These are phyloP conservation scores for Campodea augens DNA, from an alignment of 1,140 invertebrate species.

Conservation along the genomic window DNA sequence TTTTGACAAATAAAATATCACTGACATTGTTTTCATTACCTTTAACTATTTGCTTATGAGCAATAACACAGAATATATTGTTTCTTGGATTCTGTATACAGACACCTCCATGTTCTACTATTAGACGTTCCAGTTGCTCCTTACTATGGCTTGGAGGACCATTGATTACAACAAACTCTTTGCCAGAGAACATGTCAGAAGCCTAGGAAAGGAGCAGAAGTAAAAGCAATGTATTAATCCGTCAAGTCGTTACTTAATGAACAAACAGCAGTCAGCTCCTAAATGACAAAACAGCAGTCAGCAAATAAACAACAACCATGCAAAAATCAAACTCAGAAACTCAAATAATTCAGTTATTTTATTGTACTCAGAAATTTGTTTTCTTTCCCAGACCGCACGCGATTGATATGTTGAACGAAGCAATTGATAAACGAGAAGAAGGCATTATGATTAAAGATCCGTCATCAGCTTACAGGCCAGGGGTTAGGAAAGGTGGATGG, in stretches of 20 bases:
- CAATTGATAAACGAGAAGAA: too few species aligned
- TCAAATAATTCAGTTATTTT: neutral
- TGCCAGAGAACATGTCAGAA: slow-evolving; percentile 37
- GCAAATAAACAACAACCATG: too few species aligned
- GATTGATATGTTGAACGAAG: too few species aligned
- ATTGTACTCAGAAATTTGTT: slow-evolving; percentile 16
- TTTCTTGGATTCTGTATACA: slow-evolving; percentile 44
- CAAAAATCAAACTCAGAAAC: slow-evolving; percentile 11
- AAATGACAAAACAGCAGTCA: too few species aligned
- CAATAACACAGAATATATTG: slow-evolving; percentile 21
- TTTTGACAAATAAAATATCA: slow-evolving; percentile 10
- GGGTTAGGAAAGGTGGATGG: too few species aligned
- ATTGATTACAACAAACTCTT: slow-evolving; percentile 60
- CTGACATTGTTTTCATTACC: slow-evolving; percentile 11
- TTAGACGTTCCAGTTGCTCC: slow-evolving; percentile 40
- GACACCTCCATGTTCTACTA: slow-evolving; percentile 44
- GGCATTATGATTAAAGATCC: too few species aligned
- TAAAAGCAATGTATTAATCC: slow-evolving; percentile 13
- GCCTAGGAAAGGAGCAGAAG: slow-evolving; percentile 15
- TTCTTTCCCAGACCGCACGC: too few species aligned
- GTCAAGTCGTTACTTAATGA: too few species aligned
- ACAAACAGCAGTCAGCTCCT: too few species aligned
- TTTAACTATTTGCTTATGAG: slow-evolving; percentile 19
- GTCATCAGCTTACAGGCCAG: too few species aligned
- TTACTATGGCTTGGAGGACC: slow-evolving; percentile 39